Conservation (phyloP, 1,140 invertebrate genomes). For the Pogonomyrmex barbatus region DNA sequence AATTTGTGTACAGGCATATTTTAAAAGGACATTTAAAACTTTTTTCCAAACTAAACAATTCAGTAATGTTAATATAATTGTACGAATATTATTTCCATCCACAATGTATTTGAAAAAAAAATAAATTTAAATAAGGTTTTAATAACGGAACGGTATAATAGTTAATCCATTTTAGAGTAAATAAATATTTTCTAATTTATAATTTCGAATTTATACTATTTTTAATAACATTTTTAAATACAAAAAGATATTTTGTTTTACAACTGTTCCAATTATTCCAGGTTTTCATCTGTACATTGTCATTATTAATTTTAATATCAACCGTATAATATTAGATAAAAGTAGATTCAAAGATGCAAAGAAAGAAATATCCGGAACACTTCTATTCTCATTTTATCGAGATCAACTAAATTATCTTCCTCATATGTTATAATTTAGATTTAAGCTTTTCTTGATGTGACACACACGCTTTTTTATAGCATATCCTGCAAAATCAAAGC, state of each 20-base stretch:
- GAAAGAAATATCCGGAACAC: constrained; percentile 1
- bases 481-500: not conserved
- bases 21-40: not conserved
- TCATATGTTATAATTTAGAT: not conserved
- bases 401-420: not conserved
- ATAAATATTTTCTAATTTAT: not conserved
- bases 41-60: not conserved
- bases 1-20: not conserved
- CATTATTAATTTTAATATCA: not conserved
- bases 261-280: not conserved
- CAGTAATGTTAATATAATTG: not conserved
- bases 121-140: not conserved
- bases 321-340: not conserved
- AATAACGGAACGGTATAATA: not conserved
- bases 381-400: not conserved
- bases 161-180: not conserved
- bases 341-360: not conserved
- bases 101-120: too few species aligned
- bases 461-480: not conserved
- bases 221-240: not conserved
- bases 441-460: not conserved
- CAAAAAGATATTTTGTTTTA: not conserved
- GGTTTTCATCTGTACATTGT: not conserved
- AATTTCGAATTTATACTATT: too few species aligned
- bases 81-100: not conserved